These are phyloP conservation scores for Scomber japonicus DNA, from an alignment of 2,113 vertebrate species.

Conservation along the genomic window DNA sequence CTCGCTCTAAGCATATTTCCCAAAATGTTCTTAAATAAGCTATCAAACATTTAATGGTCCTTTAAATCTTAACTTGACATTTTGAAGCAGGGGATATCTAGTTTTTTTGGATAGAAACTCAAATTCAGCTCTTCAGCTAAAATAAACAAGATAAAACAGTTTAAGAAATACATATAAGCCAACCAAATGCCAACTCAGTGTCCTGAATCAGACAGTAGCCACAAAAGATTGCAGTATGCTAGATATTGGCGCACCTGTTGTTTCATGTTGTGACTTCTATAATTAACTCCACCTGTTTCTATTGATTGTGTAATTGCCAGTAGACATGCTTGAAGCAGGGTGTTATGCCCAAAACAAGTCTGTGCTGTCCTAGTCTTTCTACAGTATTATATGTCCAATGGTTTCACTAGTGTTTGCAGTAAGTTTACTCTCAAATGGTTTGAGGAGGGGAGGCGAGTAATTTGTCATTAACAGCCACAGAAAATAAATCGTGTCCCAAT, in stretches of 20 bases:
- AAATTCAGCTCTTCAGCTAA: slow-evolving; percentile 20
- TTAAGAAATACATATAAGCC: slow-evolving; percentile 36
- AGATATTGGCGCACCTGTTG: too few relatives aligned
- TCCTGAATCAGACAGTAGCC: slow-evolving; percentile 21
- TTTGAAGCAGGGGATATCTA: slow-evolving; percentile 1
- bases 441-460: slow-evolving; percentile 26
- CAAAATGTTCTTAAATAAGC: slow-evolving; percentile 15
- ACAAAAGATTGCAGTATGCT: not conserved
- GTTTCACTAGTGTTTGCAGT: slow-evolving; percentile 26
- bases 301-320: too few relatives aligned
- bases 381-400: not conserved
- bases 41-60: slow-evolving; percentile 3
- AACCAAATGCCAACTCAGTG: slow-evolving; percentile 32
- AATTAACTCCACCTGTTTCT: too few relatives aligned
- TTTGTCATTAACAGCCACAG: slow-evolving; percentile 56
- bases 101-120: slow-evolving; percentile 12
- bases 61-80: not conserved
- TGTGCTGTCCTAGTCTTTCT: too few relatives aligned
- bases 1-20: not conserved
- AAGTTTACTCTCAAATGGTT: slow-evolving; percentile 23
- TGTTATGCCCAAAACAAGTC: too few relatives aligned
- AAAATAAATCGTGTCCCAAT: slow-evolving; percentile 66
- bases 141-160: slow-evolving; percentile 28
- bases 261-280: too few relatives aligned
- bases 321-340: too few relatives aligned